Evolutionary conservation across 2,113 vertebrate species (phyloP).

Genomic region (Oncorhynchus masou): DNA sequence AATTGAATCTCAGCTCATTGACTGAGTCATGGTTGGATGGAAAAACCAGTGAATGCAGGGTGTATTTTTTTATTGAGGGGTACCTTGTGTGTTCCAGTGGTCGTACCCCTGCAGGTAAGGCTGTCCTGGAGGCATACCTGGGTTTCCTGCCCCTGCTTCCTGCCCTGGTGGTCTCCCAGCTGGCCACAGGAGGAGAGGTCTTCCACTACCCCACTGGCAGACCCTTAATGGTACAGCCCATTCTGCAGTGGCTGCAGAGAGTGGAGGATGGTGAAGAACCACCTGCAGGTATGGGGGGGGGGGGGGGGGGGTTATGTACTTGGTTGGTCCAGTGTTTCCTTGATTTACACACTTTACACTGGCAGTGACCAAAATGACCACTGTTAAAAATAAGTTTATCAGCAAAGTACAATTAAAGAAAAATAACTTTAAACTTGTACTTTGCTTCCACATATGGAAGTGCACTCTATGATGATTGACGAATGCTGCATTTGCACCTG

Average conservation of each 20-base stretch:
- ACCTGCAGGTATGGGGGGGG: slow-evolving; percentile 76
- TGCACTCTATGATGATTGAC: too few species aligned
- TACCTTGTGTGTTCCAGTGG: slow-evolving; percentile 65
- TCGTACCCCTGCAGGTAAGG: slow-evolving; percentile 82
- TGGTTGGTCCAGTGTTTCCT: too few species aligned
- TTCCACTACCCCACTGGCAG: slow-evolving; percentile 81
- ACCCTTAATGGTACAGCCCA: slow-evolving; percentile 65
- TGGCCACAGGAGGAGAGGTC: slow-evolving; percentile 73
- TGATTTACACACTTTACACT: background rate
- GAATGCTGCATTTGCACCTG: background rate
- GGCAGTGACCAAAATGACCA: background rate
- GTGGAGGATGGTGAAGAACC: slow-evolving; percentile 74
- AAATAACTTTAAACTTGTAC: too few species aligned
- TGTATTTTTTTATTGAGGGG: background rate
- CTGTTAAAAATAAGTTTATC: too few species aligned
- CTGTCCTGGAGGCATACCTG: slow-evolving; percentile 80
- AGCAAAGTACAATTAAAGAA: too few species aligned
- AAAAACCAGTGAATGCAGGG: background rate
- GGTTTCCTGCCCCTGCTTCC: slow-evolving; percentile 76
- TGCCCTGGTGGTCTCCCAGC: slow-evolving; percentile 79
- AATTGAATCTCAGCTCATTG: background rate
- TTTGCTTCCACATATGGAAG: too few species aligned
- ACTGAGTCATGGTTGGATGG: background rate
- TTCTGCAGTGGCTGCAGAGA: slow-evolving; percentile 83
- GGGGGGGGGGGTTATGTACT: background rate